phyloP scores from a whole-genome alignment of 2,113 vertebrate genomes.

The Heptranchias perlo region DNA sequence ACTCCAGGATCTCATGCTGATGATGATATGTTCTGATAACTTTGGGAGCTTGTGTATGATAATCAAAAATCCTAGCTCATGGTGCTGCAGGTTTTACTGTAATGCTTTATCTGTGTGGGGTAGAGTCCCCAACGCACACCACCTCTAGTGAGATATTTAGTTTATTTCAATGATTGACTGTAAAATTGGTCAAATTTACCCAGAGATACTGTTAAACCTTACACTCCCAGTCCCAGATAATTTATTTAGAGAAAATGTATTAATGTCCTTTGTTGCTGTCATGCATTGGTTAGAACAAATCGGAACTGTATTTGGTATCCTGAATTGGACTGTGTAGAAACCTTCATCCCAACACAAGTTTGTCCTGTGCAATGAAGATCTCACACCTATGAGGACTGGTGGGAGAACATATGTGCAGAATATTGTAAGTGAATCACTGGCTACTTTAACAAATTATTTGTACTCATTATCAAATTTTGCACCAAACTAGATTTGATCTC shows the following conservation, averaged over 20 bases:
- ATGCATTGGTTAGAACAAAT: not conserved
- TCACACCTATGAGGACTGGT: not conserved
- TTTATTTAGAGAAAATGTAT: not conserved
- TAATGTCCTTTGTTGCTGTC: not conserved
- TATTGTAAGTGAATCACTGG: not conserved
- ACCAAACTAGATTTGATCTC: not conserved
- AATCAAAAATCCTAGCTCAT: not conserved
- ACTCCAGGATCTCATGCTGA: not conserved
- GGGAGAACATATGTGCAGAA: not conserved
- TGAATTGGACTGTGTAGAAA: not conserved
- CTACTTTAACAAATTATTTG: not conserved
- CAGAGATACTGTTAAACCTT: not conserved
- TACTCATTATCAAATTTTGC: not conserved
- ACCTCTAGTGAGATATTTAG: not conserved
- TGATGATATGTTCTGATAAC: not conserved
- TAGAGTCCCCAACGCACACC: not conserved
- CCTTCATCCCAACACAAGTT: not conserved
- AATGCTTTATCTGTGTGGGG: not conserved
- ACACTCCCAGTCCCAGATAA: not conserved
- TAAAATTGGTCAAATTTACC: not conserved
- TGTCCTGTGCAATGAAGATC: not conserved
- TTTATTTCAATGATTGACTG: not conserved
- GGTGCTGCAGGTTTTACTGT: not conserved
- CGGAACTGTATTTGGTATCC: not conserved
- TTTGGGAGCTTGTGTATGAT: not conserved